These are phyloP conservation scores for Cyprinodon tularosa DNA, from an alignment of 2,113 vertebrate species.

Conservation along the genomic window DNA sequence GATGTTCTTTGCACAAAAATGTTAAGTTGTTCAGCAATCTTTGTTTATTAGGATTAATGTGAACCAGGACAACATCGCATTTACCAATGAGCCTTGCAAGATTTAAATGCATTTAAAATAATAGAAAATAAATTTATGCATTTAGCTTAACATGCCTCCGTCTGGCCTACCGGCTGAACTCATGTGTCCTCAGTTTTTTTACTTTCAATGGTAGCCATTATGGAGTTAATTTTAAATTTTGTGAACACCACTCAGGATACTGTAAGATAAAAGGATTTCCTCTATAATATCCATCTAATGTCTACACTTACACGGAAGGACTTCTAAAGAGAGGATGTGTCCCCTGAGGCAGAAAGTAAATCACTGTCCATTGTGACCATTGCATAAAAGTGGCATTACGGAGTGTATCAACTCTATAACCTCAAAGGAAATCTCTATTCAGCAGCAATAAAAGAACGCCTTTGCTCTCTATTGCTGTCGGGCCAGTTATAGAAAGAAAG, in stretches of 20 bases:
- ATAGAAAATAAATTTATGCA: neutral
- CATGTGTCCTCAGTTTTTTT: conserved; percentile 36
- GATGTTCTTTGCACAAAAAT: neutral
- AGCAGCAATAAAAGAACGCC: conserved; percentile 69
- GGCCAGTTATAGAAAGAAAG: conserved; percentile 65
- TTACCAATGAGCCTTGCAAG: neutral
- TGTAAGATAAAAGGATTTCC: conserved; percentile 75
- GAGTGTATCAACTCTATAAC: conserved; percentile 75
- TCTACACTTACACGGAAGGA: conserved; percentile 59
- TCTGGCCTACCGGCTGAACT: conserved; percentile 5
- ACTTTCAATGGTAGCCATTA: conserved; percentile 41
- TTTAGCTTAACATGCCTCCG: neutral
- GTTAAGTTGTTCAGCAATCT: neutral
- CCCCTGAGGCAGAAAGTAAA: conserved; percentile 65
- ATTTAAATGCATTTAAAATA: neutral
- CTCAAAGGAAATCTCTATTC: conserved; percentile 78
- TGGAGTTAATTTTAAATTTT: conserved; percentile 46
- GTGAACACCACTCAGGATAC: conserved; percentile 49
- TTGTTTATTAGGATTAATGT: neutral
- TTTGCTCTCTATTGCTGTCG: conserved; percentile 64
- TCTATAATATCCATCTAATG: conserved; percentile 68
- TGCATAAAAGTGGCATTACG: conserved; percentile 67
- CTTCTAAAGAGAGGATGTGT: conserved; percentile 60
- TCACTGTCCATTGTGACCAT: conserved; percentile 68
- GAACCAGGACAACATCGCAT: neutral